phyloP scores from a whole-genome alignment of 1,140 invertebrate species.

The Orius insidiosus region DNA sequence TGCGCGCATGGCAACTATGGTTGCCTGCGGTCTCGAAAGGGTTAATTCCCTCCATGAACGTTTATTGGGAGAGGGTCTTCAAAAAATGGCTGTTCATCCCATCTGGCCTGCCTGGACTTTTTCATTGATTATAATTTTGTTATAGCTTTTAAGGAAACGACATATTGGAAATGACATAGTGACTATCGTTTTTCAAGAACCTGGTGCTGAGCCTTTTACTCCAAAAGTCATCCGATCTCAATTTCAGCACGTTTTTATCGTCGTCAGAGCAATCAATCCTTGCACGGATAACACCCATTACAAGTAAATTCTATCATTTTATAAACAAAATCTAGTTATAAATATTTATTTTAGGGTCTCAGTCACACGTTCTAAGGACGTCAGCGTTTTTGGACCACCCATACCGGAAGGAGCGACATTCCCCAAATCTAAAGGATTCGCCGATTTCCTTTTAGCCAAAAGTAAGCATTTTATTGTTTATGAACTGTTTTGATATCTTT shows the following conservation, averaged over 20 bases:
- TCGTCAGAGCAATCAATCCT: slow-evolving; percentile 76
- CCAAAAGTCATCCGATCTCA: slow-evolving; percentile 85
- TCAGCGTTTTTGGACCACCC: slow-evolving; percentile 87
- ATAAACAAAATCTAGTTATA: slow-evolving; percentile 1
- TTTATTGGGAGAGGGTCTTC: no score
- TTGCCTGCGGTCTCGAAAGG: no score
- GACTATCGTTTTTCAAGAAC: slow-evolving; percentile 94
- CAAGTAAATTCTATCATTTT: slow-evolving; percentile 37
- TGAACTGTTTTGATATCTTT: slow-evolving; percentile 6
- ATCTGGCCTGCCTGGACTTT: no score
- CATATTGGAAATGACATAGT: slow-evolving; percentile 92
- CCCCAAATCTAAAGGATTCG: slow-evolving; percentile 74
- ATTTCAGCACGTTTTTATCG: slow-evolving; percentile 96
- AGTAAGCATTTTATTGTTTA: slow-evolving; percentile 26
- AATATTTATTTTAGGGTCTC: slow-evolving; percentile 44
- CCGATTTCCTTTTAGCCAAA: slow-evolving; percentile 87
- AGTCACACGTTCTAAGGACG: slow-evolving; percentile 85
- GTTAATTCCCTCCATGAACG: no score
- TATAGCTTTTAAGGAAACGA: slow-evolving; percentile 65
- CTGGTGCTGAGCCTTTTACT: slow-evolving; percentile 80
- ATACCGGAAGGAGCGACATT: slow-evolving; percentile 70
- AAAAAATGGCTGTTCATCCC: no score
- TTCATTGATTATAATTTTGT: slow-evolving; percentile 18
- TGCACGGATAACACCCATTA: slow-evolving; percentile 81
- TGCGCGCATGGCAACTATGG: no score